phyloP scores from a whole-genome alignment of 2,797 vertebrate genomes.

The Parauchenoglanis punctatus region DNA sequence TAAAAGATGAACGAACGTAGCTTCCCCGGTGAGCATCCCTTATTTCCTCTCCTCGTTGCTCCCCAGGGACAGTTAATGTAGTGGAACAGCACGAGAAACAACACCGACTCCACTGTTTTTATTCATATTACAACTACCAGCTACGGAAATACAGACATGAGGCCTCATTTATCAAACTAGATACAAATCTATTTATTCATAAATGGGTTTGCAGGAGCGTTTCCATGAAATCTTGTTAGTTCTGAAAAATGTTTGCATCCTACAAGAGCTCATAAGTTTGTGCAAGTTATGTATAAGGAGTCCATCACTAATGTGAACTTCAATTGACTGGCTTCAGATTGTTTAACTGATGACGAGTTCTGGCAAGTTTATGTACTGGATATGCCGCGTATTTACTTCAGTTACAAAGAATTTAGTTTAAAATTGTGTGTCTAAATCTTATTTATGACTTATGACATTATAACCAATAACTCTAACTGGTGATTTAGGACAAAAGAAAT shows the following conservation, averaged over 20 bases:
- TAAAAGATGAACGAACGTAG: background rate
- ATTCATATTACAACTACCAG: background rate
- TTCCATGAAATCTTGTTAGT: background rate
- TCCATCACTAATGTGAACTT: background rate
- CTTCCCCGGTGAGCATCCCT: background rate
- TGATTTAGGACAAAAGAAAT: background rate
- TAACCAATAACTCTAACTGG: background rate
- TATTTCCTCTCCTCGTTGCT: background rate
- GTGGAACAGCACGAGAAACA: slow-evolving; percentile 21
- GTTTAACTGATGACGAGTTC: background rate
- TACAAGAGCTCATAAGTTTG: background rate
- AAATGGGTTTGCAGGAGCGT: background rate
- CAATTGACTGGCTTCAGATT: background rate
- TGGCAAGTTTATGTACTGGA: background rate
- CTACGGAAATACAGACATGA: background rate
- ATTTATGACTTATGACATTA: background rate
- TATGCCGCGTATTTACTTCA: background rate
- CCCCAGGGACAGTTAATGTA: background rate
- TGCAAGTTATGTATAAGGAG: background rate
- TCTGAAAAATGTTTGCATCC: background rate
- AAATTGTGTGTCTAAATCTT: background rate
- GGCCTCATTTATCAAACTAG: background rate
- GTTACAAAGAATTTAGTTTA: background rate
- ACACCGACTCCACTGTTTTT: background rate
- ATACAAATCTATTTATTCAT: background rate